These are phyloP conservation scores for Cryptocheilus praepositus DNA, from an alignment of 2,888 invertebrate genomes.

Conservation along the genomic window DNA sequence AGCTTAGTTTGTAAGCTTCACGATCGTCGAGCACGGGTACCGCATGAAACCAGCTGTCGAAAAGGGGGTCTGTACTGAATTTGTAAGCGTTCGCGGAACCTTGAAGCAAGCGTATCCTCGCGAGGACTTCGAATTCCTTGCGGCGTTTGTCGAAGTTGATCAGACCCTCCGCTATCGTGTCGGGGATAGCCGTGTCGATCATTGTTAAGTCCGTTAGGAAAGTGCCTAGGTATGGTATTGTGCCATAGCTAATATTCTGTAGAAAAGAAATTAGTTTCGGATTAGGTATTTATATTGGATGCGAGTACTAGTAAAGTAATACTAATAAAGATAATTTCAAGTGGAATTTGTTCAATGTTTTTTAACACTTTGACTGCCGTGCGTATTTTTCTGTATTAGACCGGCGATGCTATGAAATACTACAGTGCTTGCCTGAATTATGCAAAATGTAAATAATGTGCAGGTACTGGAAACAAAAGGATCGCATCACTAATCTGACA, in stretches of 20 bases:
- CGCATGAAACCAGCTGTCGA: conserved; percentile 97
- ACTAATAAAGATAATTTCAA: no score
- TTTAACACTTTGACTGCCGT: no score
- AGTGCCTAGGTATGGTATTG: conserved; percentile 98
- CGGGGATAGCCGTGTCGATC: conserved; percentile 97
- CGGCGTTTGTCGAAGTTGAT: conserved; percentile 99
- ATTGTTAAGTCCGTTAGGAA: conserved; percentile 98
- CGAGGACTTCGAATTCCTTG: conserved; percentile 98
- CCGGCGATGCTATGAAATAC: no score
- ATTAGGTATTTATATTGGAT: background rate
- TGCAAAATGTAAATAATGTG: no score
- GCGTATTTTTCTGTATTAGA: no score
- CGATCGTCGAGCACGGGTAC: conserved; percentile 93
- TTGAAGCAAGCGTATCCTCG: conserved; percentile 97
- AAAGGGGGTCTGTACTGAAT: conserved; percentile 88
- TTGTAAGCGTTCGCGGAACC: conserved; percentile 96
- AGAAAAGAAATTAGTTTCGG: conserved; percentile 32
- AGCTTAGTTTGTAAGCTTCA: conserved; percentile 92
- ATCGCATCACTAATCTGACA: no score
- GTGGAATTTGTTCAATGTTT: no score
- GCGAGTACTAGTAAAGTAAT: no score
- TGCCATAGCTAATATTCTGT: conserved; percentile 91
- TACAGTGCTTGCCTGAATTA: no score
- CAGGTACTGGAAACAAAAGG: no score
- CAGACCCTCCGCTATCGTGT: conserved; percentile 86